Base-by-base conservation (phyloP, 2,797 vertebrate genomes). In the Sphenodon punctatus region DNA sequence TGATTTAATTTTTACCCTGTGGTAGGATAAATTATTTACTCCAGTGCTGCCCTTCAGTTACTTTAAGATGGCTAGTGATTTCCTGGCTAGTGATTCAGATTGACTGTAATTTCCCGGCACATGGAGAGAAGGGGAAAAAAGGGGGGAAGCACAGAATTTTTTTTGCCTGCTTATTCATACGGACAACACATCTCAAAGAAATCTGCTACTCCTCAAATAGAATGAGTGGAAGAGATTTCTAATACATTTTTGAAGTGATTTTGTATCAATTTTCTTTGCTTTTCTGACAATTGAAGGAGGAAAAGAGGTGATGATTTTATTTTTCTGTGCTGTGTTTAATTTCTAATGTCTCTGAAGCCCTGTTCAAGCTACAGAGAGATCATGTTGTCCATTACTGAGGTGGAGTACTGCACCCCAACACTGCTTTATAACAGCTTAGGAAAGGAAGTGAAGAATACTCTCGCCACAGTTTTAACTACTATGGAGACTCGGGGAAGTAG, bases 61-160 rank as follows among this genome's bases (percentile, higher is more conserved):
- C 63, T 73, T 19, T 0, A 0, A 15, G 58, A n/a, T n/a, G n/a
- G 32, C 51, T 66, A 27, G 7, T 66, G 39, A 27, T 85, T 75
- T 59, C 71, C 60, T n/a, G n/a, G n/a, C n/a, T n/a, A 71, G 72
- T n/a, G 0, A 0, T 27, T 5, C 9, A 10, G 10, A 13, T 38
- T 61, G n/a, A n/a, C n/a, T n/a, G n/a, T n/a, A n/a, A n/a, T n/a
- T n/a, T n/a, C n/a, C n/a, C n/a, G n/a, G n/a, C n/a, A n/a, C n/a
- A n/a, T n/a, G n/a, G n/a, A n/a, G n/a, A n/a, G 10, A 45, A 22
- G 22, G 46, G 46, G 20, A 46, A 68, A 25, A 81, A 76, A 46
- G 49, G 55, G 72, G 45, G 1, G 60, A 45, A 70, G 49, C 45
- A 46, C 22, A 51, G 19, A 11, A 69, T 27, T 5, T 77, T n/a